Evolutionary conservation across 1,140 invertebrate genomes (phyloP).

Genomic region (Lasioglossum baleicum): DNA sequence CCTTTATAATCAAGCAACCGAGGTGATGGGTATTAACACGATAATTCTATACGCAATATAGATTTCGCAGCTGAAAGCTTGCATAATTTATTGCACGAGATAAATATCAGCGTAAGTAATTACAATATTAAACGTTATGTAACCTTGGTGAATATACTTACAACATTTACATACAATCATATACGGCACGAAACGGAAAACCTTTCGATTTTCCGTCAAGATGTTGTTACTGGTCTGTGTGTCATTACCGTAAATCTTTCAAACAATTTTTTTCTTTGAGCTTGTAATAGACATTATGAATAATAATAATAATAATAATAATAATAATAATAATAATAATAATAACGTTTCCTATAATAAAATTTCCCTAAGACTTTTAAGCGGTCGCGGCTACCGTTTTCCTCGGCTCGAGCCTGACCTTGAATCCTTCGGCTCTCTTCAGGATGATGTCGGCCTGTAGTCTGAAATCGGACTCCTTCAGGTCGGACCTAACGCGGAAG

Average conservation of each 20-base stretch:
- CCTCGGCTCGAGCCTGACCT: conserved; percentile 85
- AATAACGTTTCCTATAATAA: not conserved
- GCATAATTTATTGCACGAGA: conserved; percentile 75
- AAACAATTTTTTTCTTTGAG: too few relatives aligned
- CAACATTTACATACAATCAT: conserved; percentile 56
- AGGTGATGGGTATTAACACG: not conserved
- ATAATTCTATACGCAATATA: not conserved
- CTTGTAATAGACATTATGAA: not conserved
- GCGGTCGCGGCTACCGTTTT: conserved; percentile 72
- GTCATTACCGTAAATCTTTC: too few relatives aligned
- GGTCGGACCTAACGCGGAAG: conserved; percentile 85
- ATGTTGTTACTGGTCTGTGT: too few relatives aligned
- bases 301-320: too few relatives aligned
- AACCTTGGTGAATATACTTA: conserved; percentile 62
- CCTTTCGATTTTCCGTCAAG: not conserved
- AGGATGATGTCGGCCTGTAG: conserved; percentile 91
- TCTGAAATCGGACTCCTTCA: conserved; percentile 86
- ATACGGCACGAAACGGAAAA: not conserved
- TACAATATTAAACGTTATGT: conserved; percentile 52
- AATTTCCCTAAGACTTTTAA: conserved; percentile 37
- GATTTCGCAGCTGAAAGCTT: conserved; percentile 67
- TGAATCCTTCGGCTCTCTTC: conserved; percentile 89
- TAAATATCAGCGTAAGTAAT: conserved; percentile 70
- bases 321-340: too few relatives aligned
- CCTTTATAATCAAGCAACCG: not conserved